Conservation (phyloP, 1,140 invertebrate species). For the Drosophila nannoptera region DNA sequence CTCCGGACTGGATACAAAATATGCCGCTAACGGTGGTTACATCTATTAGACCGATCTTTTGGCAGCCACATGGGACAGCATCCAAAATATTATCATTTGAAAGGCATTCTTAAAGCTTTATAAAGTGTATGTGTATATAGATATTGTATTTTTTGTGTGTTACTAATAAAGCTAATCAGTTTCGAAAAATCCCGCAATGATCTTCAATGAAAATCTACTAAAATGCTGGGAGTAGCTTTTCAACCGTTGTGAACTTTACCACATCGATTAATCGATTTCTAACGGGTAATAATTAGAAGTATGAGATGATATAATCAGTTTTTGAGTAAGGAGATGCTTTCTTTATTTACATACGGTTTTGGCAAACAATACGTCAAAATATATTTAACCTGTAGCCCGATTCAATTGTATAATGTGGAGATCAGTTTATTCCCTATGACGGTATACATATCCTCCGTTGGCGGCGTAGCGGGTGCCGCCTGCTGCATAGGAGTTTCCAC, state of each 20-base stretch:
- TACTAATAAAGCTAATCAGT: neutral
- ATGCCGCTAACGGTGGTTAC: constrained; percentile 68
- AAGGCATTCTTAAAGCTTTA: neutral
- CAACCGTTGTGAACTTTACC: too few relatives aligned
- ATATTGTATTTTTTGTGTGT: constrained; percentile 14
- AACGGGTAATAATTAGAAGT: too few relatives aligned
- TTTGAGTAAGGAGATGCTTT: too few relatives aligned
- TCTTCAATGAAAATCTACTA: too few relatives aligned
- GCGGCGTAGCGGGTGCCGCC: constrained; percentile 42
- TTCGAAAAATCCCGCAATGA: too few relatives aligned
- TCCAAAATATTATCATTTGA: neutral
- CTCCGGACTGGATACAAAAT: constrained; percentile 64
- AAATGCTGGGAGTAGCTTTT: too few relatives aligned
- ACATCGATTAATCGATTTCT: too few relatives aligned
- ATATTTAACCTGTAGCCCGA: constrained; percentile 10
- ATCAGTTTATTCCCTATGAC: constrained; percentile 46
- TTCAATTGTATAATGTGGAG: constrained; percentile 6
- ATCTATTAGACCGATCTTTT: constrained; percentile 50
- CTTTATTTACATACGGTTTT: too few relatives aligned
- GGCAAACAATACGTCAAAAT: neutral
- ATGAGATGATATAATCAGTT: too few relatives aligned
- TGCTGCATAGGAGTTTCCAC: neutral
- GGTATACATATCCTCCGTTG: constrained; percentile 60
- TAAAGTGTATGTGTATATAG: neutral
- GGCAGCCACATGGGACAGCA: neutral